These are phyloP conservation scores for Hemitrygon akajei DNA, from an alignment of 2,797 vertebrate genomes.

Conservation along the genomic window DNA sequence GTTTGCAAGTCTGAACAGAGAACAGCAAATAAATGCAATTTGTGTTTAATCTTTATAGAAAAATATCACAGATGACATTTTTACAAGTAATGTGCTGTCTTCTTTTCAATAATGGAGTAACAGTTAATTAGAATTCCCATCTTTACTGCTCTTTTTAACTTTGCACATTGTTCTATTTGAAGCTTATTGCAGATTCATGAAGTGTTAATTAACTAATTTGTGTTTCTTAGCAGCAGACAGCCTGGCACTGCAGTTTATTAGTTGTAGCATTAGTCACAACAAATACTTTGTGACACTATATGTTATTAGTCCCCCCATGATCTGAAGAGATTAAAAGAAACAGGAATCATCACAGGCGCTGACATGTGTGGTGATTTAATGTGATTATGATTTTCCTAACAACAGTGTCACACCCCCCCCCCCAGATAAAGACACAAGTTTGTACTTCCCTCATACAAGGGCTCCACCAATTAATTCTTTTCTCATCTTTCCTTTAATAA, in stretches of 20 bases:
- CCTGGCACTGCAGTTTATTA: background rate
- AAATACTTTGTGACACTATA: background rate
- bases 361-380: background rate
- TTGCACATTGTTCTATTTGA: background rate
- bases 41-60: background rate
- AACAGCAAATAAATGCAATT: background rate
- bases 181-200: constrained; percentile 1
- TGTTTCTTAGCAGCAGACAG: background rate
- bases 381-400: background rate
- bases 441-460: background rate
- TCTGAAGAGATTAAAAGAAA: background rate
- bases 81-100: background rate
- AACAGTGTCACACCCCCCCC: background rate
- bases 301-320: background rate
- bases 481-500: background rate
- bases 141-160: background rate
- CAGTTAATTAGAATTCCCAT: constrained; percentile 27
- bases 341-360: background rate
- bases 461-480: background rate
- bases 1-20: no score
- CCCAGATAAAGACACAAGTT: background rate
- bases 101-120: background rate
- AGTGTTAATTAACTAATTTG: constrained; percentile 18
- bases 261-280: constrained; percentile 6
- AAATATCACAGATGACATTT: background rate